Evolutionary conservation across 2,797 vertebrate species (phyloP).

Genomic region (Antrozous pallidus): DNA sequence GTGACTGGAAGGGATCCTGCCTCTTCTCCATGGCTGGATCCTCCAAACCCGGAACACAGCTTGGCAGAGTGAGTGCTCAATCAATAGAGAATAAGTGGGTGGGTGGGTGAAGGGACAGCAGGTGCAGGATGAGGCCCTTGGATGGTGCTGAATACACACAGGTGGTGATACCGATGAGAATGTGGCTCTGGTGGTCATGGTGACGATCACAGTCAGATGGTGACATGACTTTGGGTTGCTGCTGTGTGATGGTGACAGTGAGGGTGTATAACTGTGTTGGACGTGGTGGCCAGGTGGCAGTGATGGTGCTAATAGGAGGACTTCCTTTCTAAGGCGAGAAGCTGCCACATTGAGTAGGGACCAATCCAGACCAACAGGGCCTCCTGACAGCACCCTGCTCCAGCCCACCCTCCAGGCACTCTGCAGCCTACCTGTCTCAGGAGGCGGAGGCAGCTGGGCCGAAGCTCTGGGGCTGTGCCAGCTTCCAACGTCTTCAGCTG

Average conservation of each 20-base stretch:
- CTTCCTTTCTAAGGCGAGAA: neutral
- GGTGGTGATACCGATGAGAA: neutral
- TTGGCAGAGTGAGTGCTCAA: neutral
- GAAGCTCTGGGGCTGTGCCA: slow-evolving; percentile 84
- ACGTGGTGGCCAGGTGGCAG: too few relatives aligned
- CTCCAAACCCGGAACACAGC: neutral
- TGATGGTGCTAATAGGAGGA: neutral
- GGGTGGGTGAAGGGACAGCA: too few relatives aligned
- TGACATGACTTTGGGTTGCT: neutral
- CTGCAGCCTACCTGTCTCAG: slow-evolving; percentile 88
- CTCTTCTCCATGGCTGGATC: neutral
- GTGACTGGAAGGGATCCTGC: neutral
- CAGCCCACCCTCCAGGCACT: neutral
- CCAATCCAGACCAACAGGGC: neutral
- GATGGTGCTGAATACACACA: rapidly evolving
- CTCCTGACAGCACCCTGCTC: neutral
- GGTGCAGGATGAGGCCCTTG: neutral
- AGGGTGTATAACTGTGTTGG: neutral
- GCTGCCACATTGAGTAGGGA: neutral
- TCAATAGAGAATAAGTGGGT: neutral
- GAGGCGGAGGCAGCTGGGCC: slow-evolving; percentile 86
- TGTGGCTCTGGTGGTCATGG: neutral
- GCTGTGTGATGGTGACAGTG: neutral
- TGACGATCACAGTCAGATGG: neutral
- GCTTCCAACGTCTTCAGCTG: slow-evolving; percentile 92